These are phyloP conservation scores for Lagopus leucura DNA, from an alignment of 2,113 vertebrate genomes.

Conservation along the genomic window DNA sequence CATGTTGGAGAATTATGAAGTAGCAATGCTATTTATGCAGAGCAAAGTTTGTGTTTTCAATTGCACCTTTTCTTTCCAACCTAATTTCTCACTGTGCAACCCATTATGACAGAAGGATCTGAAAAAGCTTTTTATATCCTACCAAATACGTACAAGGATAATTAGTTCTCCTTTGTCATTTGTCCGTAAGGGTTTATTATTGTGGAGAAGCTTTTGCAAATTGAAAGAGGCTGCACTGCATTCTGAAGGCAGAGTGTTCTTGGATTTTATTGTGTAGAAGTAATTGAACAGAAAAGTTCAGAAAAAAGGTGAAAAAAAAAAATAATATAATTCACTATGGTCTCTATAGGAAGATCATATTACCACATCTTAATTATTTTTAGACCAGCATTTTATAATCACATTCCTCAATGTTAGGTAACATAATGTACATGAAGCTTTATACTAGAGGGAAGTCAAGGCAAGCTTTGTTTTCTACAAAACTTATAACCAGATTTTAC, in stretches of 20 bases:
- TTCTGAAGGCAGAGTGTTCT: slow-evolving; percentile 30
- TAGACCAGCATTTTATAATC: slow-evolving; percentile 16
- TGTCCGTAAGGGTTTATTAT: slow-evolving; percentile 45
- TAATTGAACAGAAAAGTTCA: slow-evolving; percentile 41
- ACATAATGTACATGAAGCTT: neutral
- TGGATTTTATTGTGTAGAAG: slow-evolving; percentile 13
- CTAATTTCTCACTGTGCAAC: slow-evolving; percentile 35
- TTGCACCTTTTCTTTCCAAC: slow-evolving; percentile 27
- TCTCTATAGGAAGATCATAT: slow-evolving; percentile 15
- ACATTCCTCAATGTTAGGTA: slow-evolving; percentile 9
- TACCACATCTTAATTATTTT: slow-evolving; percentile 10
- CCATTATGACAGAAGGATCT: slow-evolving; percentile 29
- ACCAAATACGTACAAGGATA: slow-evolving; percentile 44
- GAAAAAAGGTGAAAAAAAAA: slow-evolving; percentile 25
- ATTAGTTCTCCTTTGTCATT: slow-evolving; percentile 56
- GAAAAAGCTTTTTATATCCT: slow-evolving; percentile 47
- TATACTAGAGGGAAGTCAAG: neutral
- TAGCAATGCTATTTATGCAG: neutral
- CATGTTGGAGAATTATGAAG: neutral
- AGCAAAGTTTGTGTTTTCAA: slow-evolving; percentile 50
- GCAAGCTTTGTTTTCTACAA: neutral
- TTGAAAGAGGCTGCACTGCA: slow-evolving; percentile 20
- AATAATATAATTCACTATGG: slow-evolving; percentile 30
- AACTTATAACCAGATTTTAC: neutral
- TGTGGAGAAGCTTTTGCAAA: slow-evolving; percentile 39